Evolutionary conservation across 2,113 vertebrate genomes (phyloP).

Genomic region (Scortum barcoo): DNA sequence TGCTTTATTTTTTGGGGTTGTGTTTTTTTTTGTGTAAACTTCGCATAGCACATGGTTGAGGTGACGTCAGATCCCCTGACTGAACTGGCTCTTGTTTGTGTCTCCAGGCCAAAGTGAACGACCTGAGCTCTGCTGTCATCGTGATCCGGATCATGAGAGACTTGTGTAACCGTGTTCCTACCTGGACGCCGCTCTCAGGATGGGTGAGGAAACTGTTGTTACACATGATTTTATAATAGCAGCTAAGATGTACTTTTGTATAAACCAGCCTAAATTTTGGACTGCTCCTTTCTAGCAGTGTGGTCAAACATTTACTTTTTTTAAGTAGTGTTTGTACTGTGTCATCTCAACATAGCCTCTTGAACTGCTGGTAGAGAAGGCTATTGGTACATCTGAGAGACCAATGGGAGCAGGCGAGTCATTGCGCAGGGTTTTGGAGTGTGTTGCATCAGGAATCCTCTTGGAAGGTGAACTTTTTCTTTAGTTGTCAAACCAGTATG

Average conservation of each 20-base stretch:
- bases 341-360: slow-evolving; percentile 84
- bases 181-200: slow-evolving; percentile 93
- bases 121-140: slow-evolving; percentile 92
- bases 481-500: neutral
- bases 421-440: slow-evolving; percentile 93
- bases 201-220: slow-evolving; percentile 88
- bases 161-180: slow-evolving; percentile 92
- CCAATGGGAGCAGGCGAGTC: slow-evolving; percentile 94
- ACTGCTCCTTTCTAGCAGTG: too few species aligned
- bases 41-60: slow-evolving; percentile 31
- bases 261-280: neutral
- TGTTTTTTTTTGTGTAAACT: slow-evolving; percentile 44
- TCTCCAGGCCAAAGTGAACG: slow-evolving; percentile 93
- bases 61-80: slow-evolving; percentile 12
- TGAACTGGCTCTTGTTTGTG: slow-evolving; percentile 56
- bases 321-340: neutral
- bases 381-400: slow-evolving; percentile 91
- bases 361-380: slow-evolving; percentile 96
- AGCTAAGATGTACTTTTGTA: neutral
- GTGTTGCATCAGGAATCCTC: slow-evolving; percentile 95
- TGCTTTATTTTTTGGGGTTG: slow-evolving; percentile 54
- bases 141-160: slow-evolving; percentile 96
- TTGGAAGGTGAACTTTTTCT: slow-evolving; percentile 86
- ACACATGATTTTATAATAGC: neutral
- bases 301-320: too few species aligned